phyloP scores from a whole-genome alignment of 2,888 invertebrate species.

The Ichneumoninae sp. region DNA sequence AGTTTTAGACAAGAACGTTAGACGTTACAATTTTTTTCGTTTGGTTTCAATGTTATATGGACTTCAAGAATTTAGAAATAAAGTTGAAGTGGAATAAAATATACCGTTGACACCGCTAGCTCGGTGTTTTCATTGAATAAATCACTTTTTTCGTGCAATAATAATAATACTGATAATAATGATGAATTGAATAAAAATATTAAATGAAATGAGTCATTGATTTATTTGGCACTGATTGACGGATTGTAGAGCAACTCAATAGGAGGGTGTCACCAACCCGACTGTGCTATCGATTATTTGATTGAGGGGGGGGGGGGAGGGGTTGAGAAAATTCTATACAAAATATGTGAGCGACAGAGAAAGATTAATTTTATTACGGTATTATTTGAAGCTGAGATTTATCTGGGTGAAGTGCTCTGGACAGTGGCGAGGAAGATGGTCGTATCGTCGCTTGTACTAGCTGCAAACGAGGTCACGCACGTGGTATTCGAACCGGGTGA shows the following conservation, averaged over 20 bases:
- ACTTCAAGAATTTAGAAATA: not conserved
- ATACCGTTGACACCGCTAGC: not conserved
- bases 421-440: conserved; percentile 39
- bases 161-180: not conserved
- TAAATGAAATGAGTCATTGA: conserved; percentile 34
- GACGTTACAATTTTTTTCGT: not conserved
- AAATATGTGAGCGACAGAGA: not conserved
- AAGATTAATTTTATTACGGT: conserved; percentile 31
- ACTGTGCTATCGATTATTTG: not conserved
- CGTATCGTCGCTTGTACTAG: conserved; percentile 28
- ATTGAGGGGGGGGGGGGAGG: not conserved
- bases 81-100: not conserved
- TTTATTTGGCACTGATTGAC: not conserved
- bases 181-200: conserved; percentile 8
- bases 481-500: conserved; percentile 64
- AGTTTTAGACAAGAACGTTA: too few species aligned
- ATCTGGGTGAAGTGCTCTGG: conserved; percentile 54
- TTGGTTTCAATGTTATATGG: not conserved
- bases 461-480: conserved; percentile 65
- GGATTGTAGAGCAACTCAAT: conserved; percentile 2
- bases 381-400: conserved; percentile 37
- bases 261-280: not conserved
- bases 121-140: not conserved
- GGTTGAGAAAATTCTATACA: not conserved
- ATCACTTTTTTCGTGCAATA: not conserved